These are phyloP conservation scores for Jaculus jaculus DNA, from an alignment of 2,113 vertebrate genomes.

Conservation along the genomic window DNA sequence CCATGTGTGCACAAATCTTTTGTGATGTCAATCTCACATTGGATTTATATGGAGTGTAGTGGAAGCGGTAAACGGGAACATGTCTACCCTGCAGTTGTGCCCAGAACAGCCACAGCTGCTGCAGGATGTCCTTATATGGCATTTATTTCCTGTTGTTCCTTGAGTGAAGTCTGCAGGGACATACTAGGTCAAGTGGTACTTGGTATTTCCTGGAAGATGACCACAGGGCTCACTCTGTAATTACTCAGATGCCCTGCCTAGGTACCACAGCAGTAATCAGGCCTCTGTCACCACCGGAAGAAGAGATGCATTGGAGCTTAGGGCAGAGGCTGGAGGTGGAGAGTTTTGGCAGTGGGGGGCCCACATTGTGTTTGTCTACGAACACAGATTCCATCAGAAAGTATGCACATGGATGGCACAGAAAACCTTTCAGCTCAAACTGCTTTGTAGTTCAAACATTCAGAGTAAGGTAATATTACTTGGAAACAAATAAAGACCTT, in stretches of 20 bases:
- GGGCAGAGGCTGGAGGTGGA: neutral
- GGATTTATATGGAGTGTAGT: neutral
- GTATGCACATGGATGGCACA: neutral
- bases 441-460: neutral
- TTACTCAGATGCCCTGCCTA: slow-evolving; percentile 59
- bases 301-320: neutral
- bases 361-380: neutral
- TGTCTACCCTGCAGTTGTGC: neutral
- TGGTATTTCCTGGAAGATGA: slow-evolving; percentile 77
- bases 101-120: neutral
- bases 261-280: slow-evolving; percentile 34
- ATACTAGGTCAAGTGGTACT: slow-evolving; percentile 61
- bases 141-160: slow-evolving; percentile 67
- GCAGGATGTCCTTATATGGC: slow-evolving; percentile 72
- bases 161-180: slow-evolving; percentile 51
- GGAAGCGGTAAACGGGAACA: neutral
- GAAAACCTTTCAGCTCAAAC: neutral
- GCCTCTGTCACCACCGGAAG: slow-evolving; percentile 19
- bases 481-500: neutral
- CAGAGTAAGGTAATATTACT: neutral
- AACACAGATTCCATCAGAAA: neutral
- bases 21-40: neutral
- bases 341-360: neutral
- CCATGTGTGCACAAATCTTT: neutral
- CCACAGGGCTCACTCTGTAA: slow-evolving; percentile 69